Evolutionary conservation across 2,113 vertebrate species (phyloP), one percentile per base, ranked within the genome.

Genomic region (Heloderma charlesbogerti): DNA sequence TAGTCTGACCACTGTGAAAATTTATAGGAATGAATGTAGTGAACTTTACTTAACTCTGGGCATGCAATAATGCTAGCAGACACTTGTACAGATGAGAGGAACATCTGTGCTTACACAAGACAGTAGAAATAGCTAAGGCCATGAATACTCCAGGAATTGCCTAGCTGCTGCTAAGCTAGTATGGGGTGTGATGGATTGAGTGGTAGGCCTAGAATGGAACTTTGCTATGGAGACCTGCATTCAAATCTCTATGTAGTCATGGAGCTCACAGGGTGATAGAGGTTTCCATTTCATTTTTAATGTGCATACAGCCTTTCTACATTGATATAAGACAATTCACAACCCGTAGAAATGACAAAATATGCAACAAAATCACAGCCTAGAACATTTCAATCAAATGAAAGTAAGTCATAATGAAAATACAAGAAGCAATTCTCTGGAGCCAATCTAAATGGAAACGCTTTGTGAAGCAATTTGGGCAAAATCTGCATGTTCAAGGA

Each of bases 21-120:
- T 27, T 43, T 40, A 66, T 12, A 1, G 13, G 18, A 37, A 86
- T 85, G 87, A 88, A 16, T 89, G 88, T 29, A 78, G 25, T 89
- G 82, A 89, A 87, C 67, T 92, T 89, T 37, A 67, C 90, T 93
- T 94, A 78, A n/a, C 90, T 89, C 25, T 57, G 90, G 83, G 43
- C 66, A 94, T 92, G 77, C 27, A 80, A 51, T 0, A 2, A 72
- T 69, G 37, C 0, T 67, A 90, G 77, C 69, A 91, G 37, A 86
- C 92, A 71, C 60, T 93, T 91, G 34, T 87, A 34, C 74, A 88
- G 88, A 75, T 81, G 37, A 92, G 48, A 88, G 27, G 29, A 79
- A 66, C 77, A 92, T 87, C 91, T 94, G 81, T 91, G 74, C 86
- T 92, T 92, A 87, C 45, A 22, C 43, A 80, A 91, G 84, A 67